These are phyloP conservation scores for Diadumene lineata DNA, from an alignment of 92 coral and sea anemone genomes.

Conservation along the genomic window DNA sequence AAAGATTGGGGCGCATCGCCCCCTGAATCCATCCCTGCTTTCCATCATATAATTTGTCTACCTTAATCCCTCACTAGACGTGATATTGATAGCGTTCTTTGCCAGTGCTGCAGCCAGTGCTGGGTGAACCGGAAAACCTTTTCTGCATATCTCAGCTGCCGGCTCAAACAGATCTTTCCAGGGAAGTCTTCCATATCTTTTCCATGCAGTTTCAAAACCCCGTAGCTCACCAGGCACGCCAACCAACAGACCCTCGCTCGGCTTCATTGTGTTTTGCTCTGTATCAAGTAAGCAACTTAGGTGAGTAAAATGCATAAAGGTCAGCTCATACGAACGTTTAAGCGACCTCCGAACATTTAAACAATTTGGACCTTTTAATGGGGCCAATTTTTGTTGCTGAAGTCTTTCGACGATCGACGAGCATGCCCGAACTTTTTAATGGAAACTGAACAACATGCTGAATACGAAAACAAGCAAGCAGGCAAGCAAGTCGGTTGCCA, in stretches of 20 bases:
- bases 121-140: slow-evolving; percentile 66
- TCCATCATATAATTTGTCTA: slow-evolving; percentile 1
- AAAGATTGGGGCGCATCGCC: too few species aligned
- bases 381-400: too few species aligned
- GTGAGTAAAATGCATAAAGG: too few species aligned
- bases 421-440: too few species aligned
- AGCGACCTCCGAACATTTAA: too few species aligned
- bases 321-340: too few species aligned
- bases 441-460: too few species aligned
- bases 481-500: not conserved
- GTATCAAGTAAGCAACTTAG: not conserved
- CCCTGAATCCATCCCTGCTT: not conserved
- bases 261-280: slow-evolving; percentile 56
- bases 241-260: slow-evolving; percentile 75
- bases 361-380: too few species aligned
- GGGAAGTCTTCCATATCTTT: slow-evolving; percentile 56
- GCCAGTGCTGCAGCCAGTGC: slow-evolving; percentile 56
- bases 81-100: slow-evolving; percentile 61
- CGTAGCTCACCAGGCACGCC: slow-evolving; percentile 85
- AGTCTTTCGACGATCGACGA: too few species aligned
- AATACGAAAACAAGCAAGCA: not conserved
- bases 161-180: slow-evolving; percentile 81
- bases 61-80: slow-evolving; percentile 66
- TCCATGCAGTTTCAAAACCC: slow-evolving; percentile 83
- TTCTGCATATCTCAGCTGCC: slow-evolving; percentile 59